A percentile compares a stretch with the other conserved stretches of the same genome.
Conservation (phyloP, 2,797 vertebrate genomes). For the Bradypus variegatus region DNA sequence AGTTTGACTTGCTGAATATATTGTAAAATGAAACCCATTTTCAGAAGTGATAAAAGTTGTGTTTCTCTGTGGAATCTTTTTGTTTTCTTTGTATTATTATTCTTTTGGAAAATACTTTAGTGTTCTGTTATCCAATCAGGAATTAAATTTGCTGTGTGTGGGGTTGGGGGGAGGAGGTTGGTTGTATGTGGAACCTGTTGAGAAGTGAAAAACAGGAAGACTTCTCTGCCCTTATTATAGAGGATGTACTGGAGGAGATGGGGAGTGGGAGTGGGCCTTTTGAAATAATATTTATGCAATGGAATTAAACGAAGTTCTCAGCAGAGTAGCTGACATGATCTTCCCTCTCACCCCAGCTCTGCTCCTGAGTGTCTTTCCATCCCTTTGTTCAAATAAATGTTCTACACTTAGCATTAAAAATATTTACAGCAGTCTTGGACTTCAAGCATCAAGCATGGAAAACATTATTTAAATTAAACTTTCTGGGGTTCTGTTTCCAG, state of each 20-base stretch:
- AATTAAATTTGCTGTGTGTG: not conserved
- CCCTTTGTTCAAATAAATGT: not conserved
- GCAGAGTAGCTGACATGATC: not conserved
- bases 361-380: not conserved
- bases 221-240: not conserved
- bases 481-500: not conserved
- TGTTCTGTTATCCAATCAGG: not conserved
- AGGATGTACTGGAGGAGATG: not conserved
- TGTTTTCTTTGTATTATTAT: not conserved
- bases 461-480: not conserved
- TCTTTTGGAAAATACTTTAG: not conserved
- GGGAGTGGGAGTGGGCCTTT: not conserved
- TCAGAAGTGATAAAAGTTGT: not conserved
- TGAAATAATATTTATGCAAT: not conserved
- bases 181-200: not conserved
- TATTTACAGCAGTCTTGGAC: not conserved
- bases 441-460: not conserved
- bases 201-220: not conserved
- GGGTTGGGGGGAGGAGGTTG: not conserved
- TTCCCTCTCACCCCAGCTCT: not conserved
- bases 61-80: not conserved
- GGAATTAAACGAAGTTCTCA: not conserved
- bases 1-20: constrained; percentile 14
- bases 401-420: not conserved
- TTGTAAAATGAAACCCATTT: not conserved